A percentile compares a stretch with the other conserved stretches of the same genome.
Conservation (phyloP, 2,888 invertebrate species). For the Thereva unica region DNA sequence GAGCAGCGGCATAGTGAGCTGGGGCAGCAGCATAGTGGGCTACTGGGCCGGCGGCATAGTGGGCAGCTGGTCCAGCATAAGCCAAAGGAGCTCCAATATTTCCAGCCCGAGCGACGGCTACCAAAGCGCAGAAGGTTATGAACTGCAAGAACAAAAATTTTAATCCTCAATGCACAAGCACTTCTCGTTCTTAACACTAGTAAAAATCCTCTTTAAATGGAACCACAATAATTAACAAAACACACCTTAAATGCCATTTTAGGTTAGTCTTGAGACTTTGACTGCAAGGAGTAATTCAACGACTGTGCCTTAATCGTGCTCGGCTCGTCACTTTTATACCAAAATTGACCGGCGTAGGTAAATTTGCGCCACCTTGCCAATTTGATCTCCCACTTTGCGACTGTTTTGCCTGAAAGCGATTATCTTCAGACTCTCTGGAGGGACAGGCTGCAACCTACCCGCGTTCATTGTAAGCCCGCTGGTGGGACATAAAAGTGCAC, state of each 20-base stretch:
- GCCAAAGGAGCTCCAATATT: slow-evolving; percentile 38
- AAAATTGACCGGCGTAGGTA: neutral
- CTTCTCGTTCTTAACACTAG: neutral
- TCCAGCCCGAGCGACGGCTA: slow-evolving; percentile 46
- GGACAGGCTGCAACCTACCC: slow-evolving; percentile 12
- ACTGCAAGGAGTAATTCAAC: slow-evolving; percentile 37
- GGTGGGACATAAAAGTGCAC: neutral
- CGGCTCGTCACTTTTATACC: slow-evolving; percentile 22
- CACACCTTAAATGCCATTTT: slow-evolving; percentile 46
- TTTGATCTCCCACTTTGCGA: slow-evolving; percentile 19
- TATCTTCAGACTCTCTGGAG: neutral
- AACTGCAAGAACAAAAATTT: slow-evolving; percentile 39
- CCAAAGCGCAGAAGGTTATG: slow-evolving; percentile 44
- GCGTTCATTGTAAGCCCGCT: neutral
- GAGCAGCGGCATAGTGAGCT: slow-evolving; percentile 40
- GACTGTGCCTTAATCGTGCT: slow-evolving; percentile 38
- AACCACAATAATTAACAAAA: slow-evolving; percentile 13
- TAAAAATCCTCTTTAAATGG: neutral
- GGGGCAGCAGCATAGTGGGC: slow-evolving; percentile 40
- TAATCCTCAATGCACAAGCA: neutral
- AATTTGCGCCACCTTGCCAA: slow-evolving; percentile 18
- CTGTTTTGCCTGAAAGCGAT: slow-evolving; percentile 9
- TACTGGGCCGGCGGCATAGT: slow-evolving; percentile 37
- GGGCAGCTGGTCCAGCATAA: slow-evolving; percentile 38
- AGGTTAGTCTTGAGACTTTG: slow-evolving; percentile 2